A percentile compares a stretch with the other conserved stretches of the same genome.
Conservation (phyloP, 2,113 vertebrate species). For the Indri indri region DNA sequence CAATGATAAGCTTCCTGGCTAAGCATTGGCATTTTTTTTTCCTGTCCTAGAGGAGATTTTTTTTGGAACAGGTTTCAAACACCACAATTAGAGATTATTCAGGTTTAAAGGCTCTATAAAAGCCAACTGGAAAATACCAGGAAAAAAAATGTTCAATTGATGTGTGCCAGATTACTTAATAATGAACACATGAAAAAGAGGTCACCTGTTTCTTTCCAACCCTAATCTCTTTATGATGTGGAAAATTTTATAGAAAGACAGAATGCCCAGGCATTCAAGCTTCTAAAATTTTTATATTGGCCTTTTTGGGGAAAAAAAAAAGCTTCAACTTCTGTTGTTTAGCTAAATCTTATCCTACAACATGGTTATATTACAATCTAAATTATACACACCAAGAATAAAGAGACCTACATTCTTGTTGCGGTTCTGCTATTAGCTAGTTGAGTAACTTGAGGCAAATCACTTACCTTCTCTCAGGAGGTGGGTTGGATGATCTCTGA, state of each 20-base stretch:
- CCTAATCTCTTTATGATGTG: background rate
- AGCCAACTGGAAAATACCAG: slow-evolving; percentile 35
- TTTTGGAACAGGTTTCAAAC: slow-evolving; percentile 43
- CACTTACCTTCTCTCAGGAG: background rate
- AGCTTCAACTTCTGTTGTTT: background rate
- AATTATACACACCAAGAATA: fast-evolving
- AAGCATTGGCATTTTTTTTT: background rate
- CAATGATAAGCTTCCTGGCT: background rate
- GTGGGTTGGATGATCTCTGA: background rate
- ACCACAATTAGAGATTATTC: slow-evolving; percentile 56
- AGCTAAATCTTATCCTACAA: background rate
- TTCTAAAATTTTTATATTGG: background rate
- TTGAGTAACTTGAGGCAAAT: background rate
- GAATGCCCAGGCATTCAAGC: background rate
- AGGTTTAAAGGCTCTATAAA: slow-evolving; percentile 9
- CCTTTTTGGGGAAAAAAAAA: background rate
- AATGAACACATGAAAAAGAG: background rate
- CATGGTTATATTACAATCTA: fast-evolving
- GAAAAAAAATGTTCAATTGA: background rate
- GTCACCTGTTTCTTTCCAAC: background rate
- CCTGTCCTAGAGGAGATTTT: background rate
- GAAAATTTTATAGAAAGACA: background rate
- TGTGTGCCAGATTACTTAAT: slow-evolving; percentile 29
- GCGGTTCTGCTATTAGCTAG: background rate
- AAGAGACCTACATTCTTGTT: background rate